A percentile compares a stretch with the other conserved stretches of the same genome.
phyloP scores from a whole-genome alignment of 2,888 invertebrate species.

The Drosophila recens region DNA sequence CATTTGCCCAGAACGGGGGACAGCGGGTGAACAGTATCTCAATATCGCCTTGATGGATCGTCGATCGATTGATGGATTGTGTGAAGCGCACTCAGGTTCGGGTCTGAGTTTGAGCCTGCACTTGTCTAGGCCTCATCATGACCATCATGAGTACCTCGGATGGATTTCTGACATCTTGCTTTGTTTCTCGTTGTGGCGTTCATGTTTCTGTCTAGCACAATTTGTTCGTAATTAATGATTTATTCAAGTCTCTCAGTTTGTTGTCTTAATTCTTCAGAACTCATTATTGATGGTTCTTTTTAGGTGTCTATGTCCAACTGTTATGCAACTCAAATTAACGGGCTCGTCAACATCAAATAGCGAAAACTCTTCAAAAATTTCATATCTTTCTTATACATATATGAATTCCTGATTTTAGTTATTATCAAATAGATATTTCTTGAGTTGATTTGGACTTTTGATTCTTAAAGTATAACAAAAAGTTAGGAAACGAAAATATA shows the following conservation, averaged over 20 bases:
- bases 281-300: slow-evolving; percentile 66
- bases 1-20: slow-evolving; percentile 35
- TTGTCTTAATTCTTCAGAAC: slow-evolving; percentile 74
- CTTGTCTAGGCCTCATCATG: slow-evolving; percentile 54
- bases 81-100: slow-evolving; percentile 56
- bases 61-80: slow-evolving; percentile 78
- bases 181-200: slow-evolving; percentile 51
- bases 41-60: slow-evolving; percentile 75
- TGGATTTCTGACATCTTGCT: slow-evolving; percentile 79
- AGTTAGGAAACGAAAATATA: no score
- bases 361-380: slow-evolving; percentile 3
- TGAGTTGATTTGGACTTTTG: no score
- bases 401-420: not conserved
- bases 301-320: slow-evolving; percentile 32
- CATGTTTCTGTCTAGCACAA: slow-evolving; percentile 53
- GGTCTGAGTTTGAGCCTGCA: slow-evolving; percentile 14
- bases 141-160: slow-evolving; percentile 46
- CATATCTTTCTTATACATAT: not conserved
- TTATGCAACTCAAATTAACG: slow-evolving; percentile 20
- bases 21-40: slow-evolving; percentile 51
- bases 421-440: not conserved
- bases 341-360: slow-evolving; percentile 13
- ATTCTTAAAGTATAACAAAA: no score
- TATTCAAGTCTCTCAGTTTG: slow-evolving; percentile 63
- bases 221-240: slow-evolving; percentile 75